Base-by-base conservation (phyloP, 2,113 vertebrate species). In the Numenius arquata region DNA sequence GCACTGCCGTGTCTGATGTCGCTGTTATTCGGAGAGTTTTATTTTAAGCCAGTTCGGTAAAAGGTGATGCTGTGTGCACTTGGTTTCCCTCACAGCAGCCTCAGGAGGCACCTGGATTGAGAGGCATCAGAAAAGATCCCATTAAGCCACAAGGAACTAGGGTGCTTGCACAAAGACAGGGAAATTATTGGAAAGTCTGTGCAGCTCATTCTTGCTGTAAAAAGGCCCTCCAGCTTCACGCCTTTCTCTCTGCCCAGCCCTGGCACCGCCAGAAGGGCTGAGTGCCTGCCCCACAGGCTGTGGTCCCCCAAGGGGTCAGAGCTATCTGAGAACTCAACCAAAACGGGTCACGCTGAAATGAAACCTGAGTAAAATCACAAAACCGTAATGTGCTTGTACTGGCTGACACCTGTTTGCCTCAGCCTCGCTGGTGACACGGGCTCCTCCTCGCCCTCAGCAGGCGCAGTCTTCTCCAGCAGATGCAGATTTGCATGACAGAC, bases 401-500 rank as follows among this genome's bases (percentile, higher is more conserved):
- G 82, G 14, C 66, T 88, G 85, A 15, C 1, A 0, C 25, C 23
- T 22, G 9, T 75, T 76, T 56, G 63, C 53, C 41, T 62, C 5
- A 15, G 25, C 85, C 77, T 56, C 1, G 0, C 50, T 0, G 1
- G 48, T 58, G 78, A 14, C 50, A 8, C 29, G 11, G 58, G 50
- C 90, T 95, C 86, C 85, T 97, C 83, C 89, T 92, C 0, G 0
- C 47, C 55, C 75, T 90, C 8, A 1, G 50, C 88, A 83, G 74
- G 85, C 53, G 12, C 67, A 73, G 58, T 67, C 78, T 90, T 58
- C 83, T 66, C 85, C 90, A 70, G 63, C 72, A 84, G 68, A 62
- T 52, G 59, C 68, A 71, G 59, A 86, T 95, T 93, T 92, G 89
- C 79, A 34, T 74, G 86, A 23, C 50, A 86, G 92, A 94, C 85